phyloP scores from a whole-genome alignment of 2,888 invertebrate species.

The Colletes collaris region DNA sequence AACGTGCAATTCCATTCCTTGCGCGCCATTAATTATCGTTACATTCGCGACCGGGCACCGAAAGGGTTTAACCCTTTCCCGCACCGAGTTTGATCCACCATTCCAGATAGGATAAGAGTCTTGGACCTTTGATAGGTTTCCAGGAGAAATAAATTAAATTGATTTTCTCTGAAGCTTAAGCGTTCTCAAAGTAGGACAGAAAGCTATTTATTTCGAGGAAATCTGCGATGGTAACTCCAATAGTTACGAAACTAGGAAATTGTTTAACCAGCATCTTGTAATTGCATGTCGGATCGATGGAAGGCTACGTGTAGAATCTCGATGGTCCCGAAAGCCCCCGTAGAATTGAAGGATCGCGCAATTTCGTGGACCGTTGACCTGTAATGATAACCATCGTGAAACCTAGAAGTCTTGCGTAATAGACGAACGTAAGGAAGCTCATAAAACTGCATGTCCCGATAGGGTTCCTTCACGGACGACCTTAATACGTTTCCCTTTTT shows the following conservation, averaged over 20 bases:
- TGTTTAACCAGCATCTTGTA: conserved; percentile 9
- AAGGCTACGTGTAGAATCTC: conserved; percentile 24
- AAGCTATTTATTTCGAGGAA: too few relatives aligned
- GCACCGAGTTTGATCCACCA: conserved; percentile 20
- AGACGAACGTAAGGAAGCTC: conserved; percentile 56
- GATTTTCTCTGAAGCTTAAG: too few relatives aligned
- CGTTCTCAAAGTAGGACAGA: too few relatives aligned
- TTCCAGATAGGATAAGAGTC: background rate
- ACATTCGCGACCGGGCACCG: conserved; percentile 4
- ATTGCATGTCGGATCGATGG: conserved; percentile 28
- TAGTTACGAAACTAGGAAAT: too few relatives aligned
- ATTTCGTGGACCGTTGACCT: conserved; percentile 81
- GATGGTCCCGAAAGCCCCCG: conserved; percentile 53
- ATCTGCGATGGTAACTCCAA: too few relatives aligned
- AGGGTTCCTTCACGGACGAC: conserved; percentile 35
- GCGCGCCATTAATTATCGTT: conserved; percentile 36
- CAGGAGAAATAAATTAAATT: too few relatives aligned
- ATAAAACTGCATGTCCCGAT: conserved; percentile 55
- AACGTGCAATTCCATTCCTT: conserved; percentile 26
- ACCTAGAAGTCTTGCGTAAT: conserved; percentile 60
- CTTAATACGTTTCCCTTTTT: conserved; percentile 33
- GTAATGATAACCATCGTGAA: conserved; percentile 79
- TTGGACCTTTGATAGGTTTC: too few relatives aligned
- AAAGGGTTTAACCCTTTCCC: background rate
- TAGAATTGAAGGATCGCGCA: conserved; percentile 69